phyloP scores from a whole-genome alignment of 2,113 vertebrate genomes.

The Rhinopomastus cyanomelas region DNA sequence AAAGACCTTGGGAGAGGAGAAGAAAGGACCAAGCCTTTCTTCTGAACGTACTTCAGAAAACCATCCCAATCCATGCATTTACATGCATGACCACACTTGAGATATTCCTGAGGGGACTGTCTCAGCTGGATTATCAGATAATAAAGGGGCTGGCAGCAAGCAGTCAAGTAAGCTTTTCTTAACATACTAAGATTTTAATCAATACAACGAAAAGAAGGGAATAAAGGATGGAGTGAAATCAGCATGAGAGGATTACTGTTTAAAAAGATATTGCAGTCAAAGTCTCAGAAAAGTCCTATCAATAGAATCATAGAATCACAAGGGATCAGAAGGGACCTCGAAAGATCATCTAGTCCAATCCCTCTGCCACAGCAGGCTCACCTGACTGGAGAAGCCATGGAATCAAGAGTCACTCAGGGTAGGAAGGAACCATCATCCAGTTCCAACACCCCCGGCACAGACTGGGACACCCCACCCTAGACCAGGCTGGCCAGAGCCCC shows the following conservation, averaged over 20 bases:
- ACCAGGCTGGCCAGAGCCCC: too few species aligned
- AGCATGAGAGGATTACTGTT: not conserved
- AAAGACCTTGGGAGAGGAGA: not conserved
- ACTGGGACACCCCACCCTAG: too few species aligned
- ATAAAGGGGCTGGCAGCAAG: not conserved
- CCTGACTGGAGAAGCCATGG: too few species aligned
- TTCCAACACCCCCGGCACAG: too few species aligned
- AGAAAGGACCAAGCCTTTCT: not conserved
- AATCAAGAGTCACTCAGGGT: too few species aligned
- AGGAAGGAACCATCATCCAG: too few species aligned
- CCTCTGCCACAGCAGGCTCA: too few species aligned
- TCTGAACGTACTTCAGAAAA: not conserved
- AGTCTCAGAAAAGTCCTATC: not conserved
- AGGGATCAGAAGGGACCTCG: too few species aligned
- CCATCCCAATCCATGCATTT: not conserved
- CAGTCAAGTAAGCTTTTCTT: not conserved
- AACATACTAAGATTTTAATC: slow-evolving; percentile 25
- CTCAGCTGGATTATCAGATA: slow-evolving; percentile 6
- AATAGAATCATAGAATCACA: too few species aligned
- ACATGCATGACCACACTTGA: not conserved
- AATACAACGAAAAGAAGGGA: slow-evolving; percentile 1
- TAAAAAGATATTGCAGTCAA: not conserved
- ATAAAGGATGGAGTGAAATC: not conserved
- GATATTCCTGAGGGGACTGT: not conserved
- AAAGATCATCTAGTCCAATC: too few species aligned